Conservation (phyloP, 2,888 invertebrate genomes). For the Dryadula phaetusa region DNA sequence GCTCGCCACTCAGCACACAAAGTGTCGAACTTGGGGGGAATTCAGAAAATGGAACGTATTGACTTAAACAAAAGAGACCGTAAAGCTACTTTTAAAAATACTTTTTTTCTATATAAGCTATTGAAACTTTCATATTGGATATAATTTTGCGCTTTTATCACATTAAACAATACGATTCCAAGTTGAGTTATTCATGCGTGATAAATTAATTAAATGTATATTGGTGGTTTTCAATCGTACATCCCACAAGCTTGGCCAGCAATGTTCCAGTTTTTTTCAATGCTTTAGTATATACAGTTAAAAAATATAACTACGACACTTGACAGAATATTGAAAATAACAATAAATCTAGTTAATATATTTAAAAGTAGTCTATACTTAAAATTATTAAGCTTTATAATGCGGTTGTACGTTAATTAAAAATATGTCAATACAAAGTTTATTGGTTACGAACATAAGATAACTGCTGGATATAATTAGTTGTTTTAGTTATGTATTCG, state of each 20-base stretch:
- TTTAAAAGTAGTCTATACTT: background rate
- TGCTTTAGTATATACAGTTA: no score
- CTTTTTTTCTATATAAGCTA: no score
- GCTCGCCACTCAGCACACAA: no score
- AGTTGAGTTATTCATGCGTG: background rate
- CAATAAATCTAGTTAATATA: background rate
- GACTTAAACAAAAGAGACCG: no score
- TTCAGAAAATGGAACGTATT: no score
- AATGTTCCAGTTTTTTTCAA: background rate
- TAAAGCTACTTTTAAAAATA: background rate
- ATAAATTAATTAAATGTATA: background rate
- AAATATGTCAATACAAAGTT: conserved; percentile 11
- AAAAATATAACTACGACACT: background rate
- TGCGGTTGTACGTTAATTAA: conserved; percentile 16
- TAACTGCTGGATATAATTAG: conserved; percentile 1
- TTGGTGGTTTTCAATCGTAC: background rate
- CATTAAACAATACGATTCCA: background rate
- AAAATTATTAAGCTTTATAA: conserved; percentile 1
- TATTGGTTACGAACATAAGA: background rate
- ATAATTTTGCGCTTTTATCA: no score
- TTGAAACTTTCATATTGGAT: no score
- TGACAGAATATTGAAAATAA: background rate
- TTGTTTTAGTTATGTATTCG: background rate
- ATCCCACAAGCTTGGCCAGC: background rate
- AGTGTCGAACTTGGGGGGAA: no score